phyloP scores from a whole-genome alignment of 2,113 vertebrate species.

The Oncorhynchus mykiss region DNA sequence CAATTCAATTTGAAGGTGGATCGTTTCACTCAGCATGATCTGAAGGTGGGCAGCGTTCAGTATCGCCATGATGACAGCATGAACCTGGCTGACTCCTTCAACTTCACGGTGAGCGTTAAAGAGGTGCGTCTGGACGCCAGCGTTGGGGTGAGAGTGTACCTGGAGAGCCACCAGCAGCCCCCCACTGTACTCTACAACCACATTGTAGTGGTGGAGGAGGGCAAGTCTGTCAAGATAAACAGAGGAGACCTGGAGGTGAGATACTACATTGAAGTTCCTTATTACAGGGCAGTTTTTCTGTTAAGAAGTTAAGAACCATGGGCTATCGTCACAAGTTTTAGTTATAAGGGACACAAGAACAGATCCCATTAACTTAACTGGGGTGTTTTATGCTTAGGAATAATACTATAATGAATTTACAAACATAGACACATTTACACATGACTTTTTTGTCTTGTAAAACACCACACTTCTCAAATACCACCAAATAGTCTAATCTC shows the following conservation, averaged over 20 bases:
- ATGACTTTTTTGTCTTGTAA: not conserved
- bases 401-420: not conserved
- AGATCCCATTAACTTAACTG: too few relatives aligned
- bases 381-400: not conserved
- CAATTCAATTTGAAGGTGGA: constrained; percentile 5
- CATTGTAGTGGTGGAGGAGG: constrained; percentile 80
- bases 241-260: constrained; percentile 78
- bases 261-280: constrained; percentile 11
- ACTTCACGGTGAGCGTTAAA: constrained; percentile 73
- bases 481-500: not conserved
- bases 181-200: constrained; percentile 66
- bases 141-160: constrained; percentile 72
- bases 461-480: not conserved
- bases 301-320: too few relatives aligned
- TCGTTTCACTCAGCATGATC: constrained; percentile 79
- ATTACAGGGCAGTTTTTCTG: too few relatives aligned
- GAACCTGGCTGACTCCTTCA: constrained; percentile 75
- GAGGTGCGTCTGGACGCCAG: constrained; percentile 65
- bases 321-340: too few relatives aligned
- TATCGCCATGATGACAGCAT: constrained; percentile 78
- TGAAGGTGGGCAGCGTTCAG: constrained; percentile 68
- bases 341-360: too few relatives aligned
- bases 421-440: not conserved
- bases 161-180: constrained; percentile 76
- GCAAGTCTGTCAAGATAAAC: constrained; percentile 76